Base-by-base conservation (phyloP, 2,888 invertebrate genomes). In the Lysandra bellargus region DNA sequence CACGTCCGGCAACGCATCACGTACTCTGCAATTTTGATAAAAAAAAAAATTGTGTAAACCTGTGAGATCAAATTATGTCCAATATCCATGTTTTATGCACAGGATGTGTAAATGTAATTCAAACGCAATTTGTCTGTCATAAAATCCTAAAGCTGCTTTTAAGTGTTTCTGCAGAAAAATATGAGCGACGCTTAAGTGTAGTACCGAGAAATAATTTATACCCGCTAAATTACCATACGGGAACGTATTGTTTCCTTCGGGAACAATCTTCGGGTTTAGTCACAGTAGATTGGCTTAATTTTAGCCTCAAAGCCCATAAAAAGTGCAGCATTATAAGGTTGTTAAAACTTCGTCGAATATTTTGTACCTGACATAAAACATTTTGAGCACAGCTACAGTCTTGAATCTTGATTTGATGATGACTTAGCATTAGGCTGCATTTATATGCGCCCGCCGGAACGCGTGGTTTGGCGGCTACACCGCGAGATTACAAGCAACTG, bases 191-290 rank as follows among this genome's bases (percentile, higher is more conserved):
- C 69, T 37, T 69, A 37, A 69, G 12, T 69, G 14, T 33, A 37
- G 33, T 69, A 69, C 69, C 30, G 69, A 14, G 69, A 69, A 69
- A 69, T 69, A 69, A 64, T 64, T 64, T 64, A 64, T 64, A 64
- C 64, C 64, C 64, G 30, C 69, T 69, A 37, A 69, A 69, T 69
- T 69, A 69, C 69, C 69, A 69, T 69, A 69, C 33, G 69, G 69
- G 61, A 61, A 61, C 61, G 64, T 14, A 69, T 69, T 69, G 69
- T 69, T 33, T 33, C 69, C 69, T 37, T 69, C 69, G 69, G 69
- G 69, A 69, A 69, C 69, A 37, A 69, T 69, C 33, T 69, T 69
- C 37, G 23, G 69, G 69, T 14, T 69, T 69, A 69, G 69, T 69
- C 69, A 69, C 69, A 33, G 69, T 37, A 64, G 64, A 64, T 69